Conservation (phyloP, 2,113 vertebrate genomes). For the Danio rerio region DNA sequence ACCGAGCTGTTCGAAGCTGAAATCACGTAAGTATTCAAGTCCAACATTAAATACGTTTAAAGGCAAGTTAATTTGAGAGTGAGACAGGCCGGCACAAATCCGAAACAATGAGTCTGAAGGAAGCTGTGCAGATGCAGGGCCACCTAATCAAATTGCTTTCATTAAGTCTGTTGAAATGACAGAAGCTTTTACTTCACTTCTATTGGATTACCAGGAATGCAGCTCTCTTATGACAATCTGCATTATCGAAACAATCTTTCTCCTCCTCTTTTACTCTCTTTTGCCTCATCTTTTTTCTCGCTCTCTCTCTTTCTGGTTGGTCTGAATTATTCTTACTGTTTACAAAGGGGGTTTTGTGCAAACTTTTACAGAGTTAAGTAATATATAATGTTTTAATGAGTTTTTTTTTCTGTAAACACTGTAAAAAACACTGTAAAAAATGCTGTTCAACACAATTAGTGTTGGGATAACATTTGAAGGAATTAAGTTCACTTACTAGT, state of each 20-base stretch:
- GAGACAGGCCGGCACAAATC: slow-evolving; percentile 62
- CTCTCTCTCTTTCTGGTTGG: slow-evolving; percentile 25
- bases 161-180: slow-evolving; percentile 67
- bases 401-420: no score
- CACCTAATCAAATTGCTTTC: slow-evolving; percentile 68
- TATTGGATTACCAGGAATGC: slow-evolving; percentile 68
- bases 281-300: slow-evolving; percentile 27
- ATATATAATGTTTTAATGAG: no score
- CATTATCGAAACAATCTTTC: slow-evolving; percentile 71
- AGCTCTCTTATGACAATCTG: slow-evolving; percentile 69
- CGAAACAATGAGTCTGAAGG: slow-evolving; percentile 62
- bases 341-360: no score
- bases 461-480: no score
- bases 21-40: slow-evolving; percentile 33
- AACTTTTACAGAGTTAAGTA: no score
- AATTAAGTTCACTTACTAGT: no score
- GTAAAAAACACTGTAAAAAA: no score
- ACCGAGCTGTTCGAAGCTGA: not conserved
- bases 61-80: slow-evolving; percentile 54
- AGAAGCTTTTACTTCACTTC: slow-evolving; percentile 65
- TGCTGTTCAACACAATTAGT: no score
- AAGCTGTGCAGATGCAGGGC: slow-evolving; percentile 47
- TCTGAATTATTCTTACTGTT: slow-evolving; percentile 40
- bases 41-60: slow-evolving; percentile 55
- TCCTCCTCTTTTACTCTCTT: slow-evolving; percentile 42